Percentiles rank a stretch among this genome's conserved stretches.
These are phyloP conservation scores for Plectropomus leopardus DNA, from an alignment of 2,113 vertebrate genomes.

Conservation along the genomic window DNA sequence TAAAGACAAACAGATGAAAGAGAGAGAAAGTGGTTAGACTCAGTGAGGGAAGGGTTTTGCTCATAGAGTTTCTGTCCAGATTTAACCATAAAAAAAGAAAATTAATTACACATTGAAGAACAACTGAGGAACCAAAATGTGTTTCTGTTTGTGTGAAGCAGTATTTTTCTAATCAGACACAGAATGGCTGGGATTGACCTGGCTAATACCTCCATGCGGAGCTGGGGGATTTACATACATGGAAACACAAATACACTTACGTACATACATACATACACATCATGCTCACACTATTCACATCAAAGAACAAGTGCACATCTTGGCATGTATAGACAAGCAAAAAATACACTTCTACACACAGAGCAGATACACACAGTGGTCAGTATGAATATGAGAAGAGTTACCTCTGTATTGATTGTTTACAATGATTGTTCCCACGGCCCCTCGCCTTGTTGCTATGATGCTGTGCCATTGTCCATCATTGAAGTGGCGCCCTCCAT, in stretches of 20 bases:
- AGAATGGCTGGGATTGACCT: slow-evolving; percentile 82
- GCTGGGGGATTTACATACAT: slow-evolving; percentile 62
- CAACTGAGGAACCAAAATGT: neutral
- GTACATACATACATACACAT: slow-evolving; percentile 25
- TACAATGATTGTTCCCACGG: slow-evolving; percentile 90
- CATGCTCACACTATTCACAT: slow-evolving; percentile 50
- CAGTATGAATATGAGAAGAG: slow-evolving; percentile 76
- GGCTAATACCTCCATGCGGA: slow-evolving; percentile 77
- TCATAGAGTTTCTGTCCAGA: neutral
- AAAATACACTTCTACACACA: slow-evolving; percentile 58
- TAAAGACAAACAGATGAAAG: neutral
- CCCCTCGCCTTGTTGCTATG: slow-evolving; percentile 87
- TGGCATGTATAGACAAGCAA: slow-evolving; percentile 55
- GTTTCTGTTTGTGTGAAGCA: slow-evolving; percentile 41
- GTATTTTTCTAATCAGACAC: slow-evolving; percentile 81
- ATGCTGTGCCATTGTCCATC: slow-evolving; percentile 93
- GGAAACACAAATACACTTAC: slow-evolving; percentile 50
- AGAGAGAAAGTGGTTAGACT: neutral
- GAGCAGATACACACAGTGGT: slow-evolving; percentile 64
- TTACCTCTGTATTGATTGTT: slow-evolving; percentile 91
- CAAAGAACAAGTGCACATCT: slow-evolving; percentile 46
- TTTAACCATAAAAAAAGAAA: neutral
- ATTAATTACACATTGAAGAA: neutral
- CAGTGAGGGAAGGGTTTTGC: neutral
- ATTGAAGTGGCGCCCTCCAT: slow-evolving; percentile 86